Base-by-base conservation (phyloP, 2,113 vertebrate species). In the Penelope pileata region DNA sequence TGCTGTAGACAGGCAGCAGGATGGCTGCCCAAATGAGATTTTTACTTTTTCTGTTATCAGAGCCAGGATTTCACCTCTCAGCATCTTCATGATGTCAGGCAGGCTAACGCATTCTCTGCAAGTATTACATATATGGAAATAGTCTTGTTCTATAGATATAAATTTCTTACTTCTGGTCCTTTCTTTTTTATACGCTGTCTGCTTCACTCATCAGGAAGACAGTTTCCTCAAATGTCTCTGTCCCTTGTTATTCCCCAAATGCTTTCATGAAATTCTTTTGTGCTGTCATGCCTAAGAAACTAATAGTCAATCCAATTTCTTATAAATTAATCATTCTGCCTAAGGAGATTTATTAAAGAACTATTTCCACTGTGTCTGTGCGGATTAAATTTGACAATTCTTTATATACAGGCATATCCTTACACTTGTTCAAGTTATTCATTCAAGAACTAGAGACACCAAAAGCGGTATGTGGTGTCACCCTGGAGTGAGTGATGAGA, bases 31-130 rank as follows among this genome's bases (percentile, higher is more conserved):
- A 13, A 69, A 23, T 45, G 8, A 45, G 7, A 40, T 21, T 36
- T 64, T 50, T 11, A 16, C 19, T 1, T 69, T 54, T 64, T 0
- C 21, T 67, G 63, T 56, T 38, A 38, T 45, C 34, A 24, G 30
- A 76, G 24, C 9, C 45, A 38, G 38, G 24, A 36, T 66, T 83
- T 91, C 14, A 48, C 17, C 36, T 64, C 16, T 82, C 53, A 40
- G 6, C 12, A 17, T 56, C 1, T 0, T 19, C 36, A 38, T 7
- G 3, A 36, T 86, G 42, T 19, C 67, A 59, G 23, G 7, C 32
- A 78, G 22, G 47, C 43, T 72, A n/a, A 63, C 36, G 63, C 5
- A 6, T 53, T 87, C 18, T 36, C 56, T 73, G 42, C 27, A 53
- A 17, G 13, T 79, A 29, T 36, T 66, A 22, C 9, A 32, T 48